Evolutionary conservation across 2,113 vertebrate genomes (phyloP), one percentile per base, ranked within the genome.

Genomic region (Lethenteron camtschaticum): DNA sequence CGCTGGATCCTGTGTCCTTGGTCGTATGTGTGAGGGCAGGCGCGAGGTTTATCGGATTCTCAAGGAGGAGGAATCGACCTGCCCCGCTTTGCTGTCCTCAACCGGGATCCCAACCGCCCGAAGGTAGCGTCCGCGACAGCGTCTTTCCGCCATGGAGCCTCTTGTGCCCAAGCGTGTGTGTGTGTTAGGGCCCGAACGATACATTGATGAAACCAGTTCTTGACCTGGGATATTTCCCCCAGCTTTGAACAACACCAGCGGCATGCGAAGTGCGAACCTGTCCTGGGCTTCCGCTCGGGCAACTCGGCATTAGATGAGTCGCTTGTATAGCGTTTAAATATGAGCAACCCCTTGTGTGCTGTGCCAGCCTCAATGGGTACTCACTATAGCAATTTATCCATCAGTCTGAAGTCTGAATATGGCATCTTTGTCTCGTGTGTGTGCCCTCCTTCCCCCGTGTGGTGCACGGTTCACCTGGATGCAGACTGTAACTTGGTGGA

Each of bases 41-140:
- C 86, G 92, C 73, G 89, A 99, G 76, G 94, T 99, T 55, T 99
- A 99, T 78, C 87, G 92, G 57, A 99, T 99, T 77, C 81, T 99
- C 70, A 89, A 99, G 72, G 87, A 99, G 58, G 94, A 99, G 56
- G 94, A 24, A 92, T 99, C 57, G 94, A 99, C 77, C 80, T 99
- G 57, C 94, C 94, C 9, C 87, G 92, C 71, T 99, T 96, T 9
- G 88, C 88, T 70, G 87, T 99, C 72, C 83, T 99, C 73, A 96
- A 96, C 76, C 85, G 94, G 41, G 91, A 99, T 76, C 94, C 94
- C 9, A 91, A 94, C 73, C 84, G 83, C 72, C 91, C 60, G 87
- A 94, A 12, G 94, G 94, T 95, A 75, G 86, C 82, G 71, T 58
- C 10, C 41, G 41, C 41, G 41, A 41, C 41, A 41, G 41, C 41